Evolutionary conservation across 2,797 vertebrate genomes (phyloP), one percentile per base, ranked within the genome.

Genomic region (Eulemur coronatus): DNA sequence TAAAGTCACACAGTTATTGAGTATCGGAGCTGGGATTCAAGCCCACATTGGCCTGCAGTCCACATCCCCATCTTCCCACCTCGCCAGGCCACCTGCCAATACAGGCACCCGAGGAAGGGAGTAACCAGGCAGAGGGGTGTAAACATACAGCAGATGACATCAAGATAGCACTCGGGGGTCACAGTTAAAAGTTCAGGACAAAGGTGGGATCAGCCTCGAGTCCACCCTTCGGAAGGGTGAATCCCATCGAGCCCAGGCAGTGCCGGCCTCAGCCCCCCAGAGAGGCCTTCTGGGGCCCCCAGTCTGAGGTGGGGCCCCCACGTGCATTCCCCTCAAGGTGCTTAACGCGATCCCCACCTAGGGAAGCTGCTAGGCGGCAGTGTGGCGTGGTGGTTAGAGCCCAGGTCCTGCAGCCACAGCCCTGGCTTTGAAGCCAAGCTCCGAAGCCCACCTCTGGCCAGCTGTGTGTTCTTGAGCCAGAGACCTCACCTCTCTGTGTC

Each of bases 361-460:
- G 38, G 72, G 63, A n/a, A 10, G n/a, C 41, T 17, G 6, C 0
- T 0, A 2, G 41, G 0, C 0, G 7, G 69, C 33, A 41, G 35
- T 3, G 63, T 26, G 1, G 2, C 14, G 0, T 0, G 1, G 5
- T 17, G 28, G 30, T 30, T 41, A 26, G 8, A 10, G 26, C 1
- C 0, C 4, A 6, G 61, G 41, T 7, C 30, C 76, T n/a, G 80
- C 69, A 26, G 46, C 73, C 55, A 61, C 70, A 35, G 30, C 30
- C 61, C 84, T 1, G 11, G 63, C 35, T n/a, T n/a, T 4, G 15
- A 52, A 7, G 15, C 10, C 50, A 7, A 46, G 30, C 50, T 73
- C 38, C 14, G 24, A 72, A 57, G 2, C 50, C 57, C 11, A 0
- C 3, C 69, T 69, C n/a, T 41, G 7, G 30, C 50, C 20, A 9